Conservation (phyloP, 2,113 vertebrate species). For the Tinamus guttatus region DNA sequence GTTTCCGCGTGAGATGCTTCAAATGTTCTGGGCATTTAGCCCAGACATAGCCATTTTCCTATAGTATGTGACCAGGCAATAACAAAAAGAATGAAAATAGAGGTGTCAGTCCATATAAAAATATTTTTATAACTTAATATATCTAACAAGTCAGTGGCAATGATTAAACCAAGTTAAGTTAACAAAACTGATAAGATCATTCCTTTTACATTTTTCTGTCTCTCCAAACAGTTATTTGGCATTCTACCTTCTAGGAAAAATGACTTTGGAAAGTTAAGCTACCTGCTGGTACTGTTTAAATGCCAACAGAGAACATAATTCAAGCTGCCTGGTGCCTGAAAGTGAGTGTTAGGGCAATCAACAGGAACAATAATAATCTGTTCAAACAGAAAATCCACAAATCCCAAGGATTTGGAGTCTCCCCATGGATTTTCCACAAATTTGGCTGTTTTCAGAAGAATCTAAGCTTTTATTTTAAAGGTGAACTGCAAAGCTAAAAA, state of each 20-base stretch:
- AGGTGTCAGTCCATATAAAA: constrained; percentile 80
- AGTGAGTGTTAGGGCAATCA: constrained; percentile 59
- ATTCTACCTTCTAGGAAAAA: constrained; percentile 30
- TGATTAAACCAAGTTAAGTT: constrained; percentile 73
- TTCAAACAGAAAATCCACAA: constrained; percentile 66
- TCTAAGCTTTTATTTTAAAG: constrained; percentile 59
- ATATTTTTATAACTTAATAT: constrained; percentile 80
- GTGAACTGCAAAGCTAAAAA: constrained; percentile 59
- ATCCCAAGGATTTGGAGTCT: constrained; percentile 57
- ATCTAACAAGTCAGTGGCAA: constrained; percentile 76
- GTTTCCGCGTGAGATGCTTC: constrained; percentile 82
- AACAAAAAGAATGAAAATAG: constrained; percentile 79
- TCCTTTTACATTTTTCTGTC: constrained; percentile 35
- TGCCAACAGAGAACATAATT: constrained; percentile 65
- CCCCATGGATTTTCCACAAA: constrained; percentile 54
- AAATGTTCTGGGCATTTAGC: constrained; percentile 83
- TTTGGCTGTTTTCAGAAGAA: constrained; percentile 65
- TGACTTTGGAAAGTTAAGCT: constrained; percentile 53
- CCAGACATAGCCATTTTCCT: constrained; percentile 85
- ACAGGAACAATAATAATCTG: constrained; percentile 66
- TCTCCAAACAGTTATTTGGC: constrained; percentile 45
- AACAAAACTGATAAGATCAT: constrained; percentile 70
- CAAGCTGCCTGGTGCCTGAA: constrained; percentile 49
- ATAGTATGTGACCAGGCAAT: constrained; percentile 80
- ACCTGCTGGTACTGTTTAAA: constrained; percentile 68